Base-by-base conservation (phyloP, 2,113 vertebrate genomes). In the Paramormyrops kingsleyae region DNA sequence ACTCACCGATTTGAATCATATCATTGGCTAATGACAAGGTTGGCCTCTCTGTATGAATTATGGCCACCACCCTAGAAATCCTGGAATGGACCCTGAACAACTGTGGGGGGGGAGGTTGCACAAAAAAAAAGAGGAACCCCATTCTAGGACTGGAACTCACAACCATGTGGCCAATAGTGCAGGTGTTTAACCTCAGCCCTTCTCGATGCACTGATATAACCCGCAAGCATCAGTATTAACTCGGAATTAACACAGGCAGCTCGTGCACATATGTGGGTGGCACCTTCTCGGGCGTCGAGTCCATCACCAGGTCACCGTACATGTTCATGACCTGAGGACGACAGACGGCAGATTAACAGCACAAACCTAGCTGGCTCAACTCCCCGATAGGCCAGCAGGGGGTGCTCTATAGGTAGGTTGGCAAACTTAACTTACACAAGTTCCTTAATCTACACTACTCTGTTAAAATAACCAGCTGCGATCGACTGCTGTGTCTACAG, bases 281-380 rank as follows among this genome's bases (percentile, higher is more conserved):
- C 90, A 98, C 97, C 97, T 97, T 97, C 31, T 98, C 97, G 74
- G 97, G 96, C 80, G 97, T 97, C 0, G 96, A 96, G 90, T 98
- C 97, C 97, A 98, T 98, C 70, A 98, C 97, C 52, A 98, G 95
- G 90, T 98, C 97, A 85, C 97, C 97, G 39, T 98, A 98, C 97
- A 98, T 98, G 94, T 98, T 98, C 97, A 98, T 98, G 31, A 98
- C 94, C 97, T 98, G 91, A 17, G 4, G 90, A 56, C 70, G 84
- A 39, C 8, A 44, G 0, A 88, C 53, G 17, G 87, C 24, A 31
- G 6, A 35, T 66, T 66, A 66, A 27, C n/a, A 66, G 59, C 8
- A 27, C n/a, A 66, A 66, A 66, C 59, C 24, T 9, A 27, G 59
- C 59, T 66, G 56, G n/a, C n/a, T 66, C 59, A 12, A 62, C 56